phyloP scores from a whole-genome alignment of 1,140 invertebrate species.

The Drosophila littoralis region DNA sequence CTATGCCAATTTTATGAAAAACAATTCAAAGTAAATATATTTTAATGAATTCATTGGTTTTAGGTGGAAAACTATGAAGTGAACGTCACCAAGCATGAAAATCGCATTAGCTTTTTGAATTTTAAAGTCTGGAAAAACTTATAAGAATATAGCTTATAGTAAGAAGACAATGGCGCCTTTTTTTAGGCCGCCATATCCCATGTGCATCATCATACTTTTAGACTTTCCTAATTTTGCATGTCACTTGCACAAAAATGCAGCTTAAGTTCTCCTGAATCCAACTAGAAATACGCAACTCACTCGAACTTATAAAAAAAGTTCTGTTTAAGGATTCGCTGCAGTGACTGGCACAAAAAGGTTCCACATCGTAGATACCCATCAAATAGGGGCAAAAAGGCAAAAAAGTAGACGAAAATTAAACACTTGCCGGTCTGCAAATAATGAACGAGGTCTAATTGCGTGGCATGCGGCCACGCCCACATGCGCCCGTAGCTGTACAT shows the following conservation, averaged over 20 bases:
- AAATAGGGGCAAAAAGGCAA: slow-evolving; percentile 1
- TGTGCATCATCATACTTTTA: not conserved
- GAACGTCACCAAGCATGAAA: too few species aligned
- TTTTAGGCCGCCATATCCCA: not conserved
- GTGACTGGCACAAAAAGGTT: not conserved
- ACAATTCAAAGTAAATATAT: too few species aligned
- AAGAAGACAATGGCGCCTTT: too few species aligned
- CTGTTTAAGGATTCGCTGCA: not conserved
- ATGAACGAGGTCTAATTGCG: slow-evolving; percentile 60
- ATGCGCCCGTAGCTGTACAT: slow-evolving; percentile 2
- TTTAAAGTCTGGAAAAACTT: too few species aligned
- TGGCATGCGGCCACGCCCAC: slow-evolving; percentile 43
- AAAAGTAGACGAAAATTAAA: slow-evolving; percentile 13
- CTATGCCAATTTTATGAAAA: too few species aligned
- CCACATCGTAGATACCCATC: slow-evolving; percentile 14
- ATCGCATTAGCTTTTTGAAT: too few species aligned
- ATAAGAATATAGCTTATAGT: too few species aligned
- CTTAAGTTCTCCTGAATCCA: not conserved
- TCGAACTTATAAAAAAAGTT: not conserved
- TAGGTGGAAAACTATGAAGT: too few species aligned
- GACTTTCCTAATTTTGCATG: not conserved
- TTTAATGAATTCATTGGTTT: too few species aligned
- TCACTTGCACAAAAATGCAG: slow-evolving; percentile 1
- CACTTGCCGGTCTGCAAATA: slow-evolving; percentile 14
- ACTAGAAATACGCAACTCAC: slow-evolving; percentile 3